These are phyloP conservation scores for Thera obeliscata DNA, from an alignment of 2,888 invertebrate genomes.

Conservation along the genomic window DNA sequence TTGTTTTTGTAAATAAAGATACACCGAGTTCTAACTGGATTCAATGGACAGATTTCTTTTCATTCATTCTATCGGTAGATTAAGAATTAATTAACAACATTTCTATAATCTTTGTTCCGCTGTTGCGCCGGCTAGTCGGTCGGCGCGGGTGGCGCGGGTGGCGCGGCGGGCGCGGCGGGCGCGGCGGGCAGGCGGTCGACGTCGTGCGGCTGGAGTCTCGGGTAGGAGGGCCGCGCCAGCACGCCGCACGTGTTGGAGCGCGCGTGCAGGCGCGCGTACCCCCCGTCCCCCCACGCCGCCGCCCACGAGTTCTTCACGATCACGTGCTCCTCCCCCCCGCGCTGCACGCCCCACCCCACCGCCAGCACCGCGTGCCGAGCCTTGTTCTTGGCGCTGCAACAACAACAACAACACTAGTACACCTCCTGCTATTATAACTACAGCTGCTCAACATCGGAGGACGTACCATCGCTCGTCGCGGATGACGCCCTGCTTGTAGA, in stretches of 20 bases:
- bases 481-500: conserved; percentile 62
- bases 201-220: conserved; percentile 57
- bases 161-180: background rate
- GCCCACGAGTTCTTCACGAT: conserved; percentile 75
- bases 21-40: too few species aligned
- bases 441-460: too few species aligned
- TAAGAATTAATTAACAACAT: too few species aligned
- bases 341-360: conserved; percentile 67
- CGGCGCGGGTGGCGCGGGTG: background rate
- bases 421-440: too few species aligned
- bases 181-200: conserved; percentile 48
- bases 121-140: background rate
- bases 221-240: conserved; percentile 63
- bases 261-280: conserved; percentile 65
- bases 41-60: too few species aligned
- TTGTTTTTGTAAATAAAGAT: too few species aligned
- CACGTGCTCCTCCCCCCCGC: conserved; percentile 63
- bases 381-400: conserved; percentile 53
- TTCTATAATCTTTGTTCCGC: too few species aligned
- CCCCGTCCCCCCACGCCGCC: conserved; percentile 63
- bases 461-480: conserved; percentile 68
- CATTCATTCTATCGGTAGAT: too few species aligned
- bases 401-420: background rate
- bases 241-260: conserved; percentile 70
- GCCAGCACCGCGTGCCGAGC: conserved; percentile 68